Percentiles rank a stretch among this genome's conserved stretches.
Conservation (phyloP, 1,140 invertebrate species). For the Pogonomyrmex californicus region DNA sequence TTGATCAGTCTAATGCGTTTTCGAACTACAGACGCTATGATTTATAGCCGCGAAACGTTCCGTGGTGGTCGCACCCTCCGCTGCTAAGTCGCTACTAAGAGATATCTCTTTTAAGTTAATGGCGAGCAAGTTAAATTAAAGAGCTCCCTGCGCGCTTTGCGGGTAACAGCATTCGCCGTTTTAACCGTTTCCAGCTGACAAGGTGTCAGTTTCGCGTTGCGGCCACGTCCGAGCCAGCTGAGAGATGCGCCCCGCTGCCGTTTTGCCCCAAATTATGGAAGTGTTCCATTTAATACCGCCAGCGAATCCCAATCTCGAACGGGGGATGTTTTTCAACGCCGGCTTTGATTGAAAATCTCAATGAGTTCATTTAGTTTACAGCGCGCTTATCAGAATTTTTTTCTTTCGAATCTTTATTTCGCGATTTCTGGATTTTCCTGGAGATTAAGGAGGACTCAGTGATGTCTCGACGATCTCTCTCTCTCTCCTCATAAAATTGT, state of each 20-base stretch:
- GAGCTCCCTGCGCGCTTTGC: constrained; percentile 32
- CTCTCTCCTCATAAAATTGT: background rate
- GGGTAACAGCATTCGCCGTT: constrained; percentile 33
- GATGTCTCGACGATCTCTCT: no score
- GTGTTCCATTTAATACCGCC: constrained; percentile 30
- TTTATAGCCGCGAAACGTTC: constrained; percentile 12
- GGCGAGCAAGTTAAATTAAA: constrained; percentile 36
- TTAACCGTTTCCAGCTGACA: constrained; percentile 46
- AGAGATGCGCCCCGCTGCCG: background rate
- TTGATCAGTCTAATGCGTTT: constrained; percentile 26
- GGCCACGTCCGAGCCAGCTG: constrained; percentile 15
- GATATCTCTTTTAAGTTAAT: constrained; percentile 36
- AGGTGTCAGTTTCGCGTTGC: constrained; percentile 50
- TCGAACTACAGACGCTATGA: background rate
- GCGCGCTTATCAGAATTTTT: background rate
- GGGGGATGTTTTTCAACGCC: background rate
- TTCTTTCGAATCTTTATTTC: background rate
- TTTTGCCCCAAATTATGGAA: constrained; percentile 47
- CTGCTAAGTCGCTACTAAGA: background rate
- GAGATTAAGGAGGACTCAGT: no score
- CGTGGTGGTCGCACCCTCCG: background rate
- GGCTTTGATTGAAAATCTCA: background rate
- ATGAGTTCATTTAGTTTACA: background rate
- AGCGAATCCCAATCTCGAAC: background rate
- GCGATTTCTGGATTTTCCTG: no score